Evolutionary conservation across 2,113 vertebrate species (phyloP), one percentile per base, ranked within the genome.

Genomic region (Macquaria ambigua): DNA sequence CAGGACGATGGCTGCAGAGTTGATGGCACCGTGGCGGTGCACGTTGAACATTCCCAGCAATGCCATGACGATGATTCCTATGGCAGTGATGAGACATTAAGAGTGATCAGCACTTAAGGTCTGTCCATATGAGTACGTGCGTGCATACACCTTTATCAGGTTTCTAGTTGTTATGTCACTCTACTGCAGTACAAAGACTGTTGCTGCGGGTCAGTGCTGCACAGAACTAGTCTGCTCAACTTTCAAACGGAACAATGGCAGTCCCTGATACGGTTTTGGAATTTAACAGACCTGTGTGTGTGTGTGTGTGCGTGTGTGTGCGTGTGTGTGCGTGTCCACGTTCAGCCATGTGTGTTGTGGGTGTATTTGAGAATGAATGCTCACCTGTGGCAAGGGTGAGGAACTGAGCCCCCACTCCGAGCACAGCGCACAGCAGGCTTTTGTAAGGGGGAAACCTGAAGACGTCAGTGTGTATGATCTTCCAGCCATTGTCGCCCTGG

Each of bases 401-500:
- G 92, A 98, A 98, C 95, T 98, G 97, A 31, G 97, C 96, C 25
- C 97, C 97, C 28, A 98, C 97, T 5, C 97, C 97, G 75, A 98
- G 94, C 25, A 98, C 93, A 0, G 97, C 95, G 82, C 97, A 98
- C 74, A 98, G 95, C 37, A 98, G 95, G 91, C 97, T 97, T 88
- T 96, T 97, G 87, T 95, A 97, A 0, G 96, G 95, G 3, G 97
- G 97, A 81, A 98, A 98, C 74, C 97, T 96, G 92, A 98, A 98
- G 91, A 98, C 97, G 8, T 98, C 97, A 0, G 97, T 98, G 90
- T 98, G 97, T 78, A 98, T 97, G 89, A 97, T 98, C 94, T 98
- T 98, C 97, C 97, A 98, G 88, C 97, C 97, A 1, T 98, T 98
- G 92, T 98, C 97, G 52, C 97, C 97, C 87, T 98, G 97, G 86